phyloP scores from a whole-genome alignment of 2,888 invertebrate species.

The Drosophila aldrichi region DNA sequence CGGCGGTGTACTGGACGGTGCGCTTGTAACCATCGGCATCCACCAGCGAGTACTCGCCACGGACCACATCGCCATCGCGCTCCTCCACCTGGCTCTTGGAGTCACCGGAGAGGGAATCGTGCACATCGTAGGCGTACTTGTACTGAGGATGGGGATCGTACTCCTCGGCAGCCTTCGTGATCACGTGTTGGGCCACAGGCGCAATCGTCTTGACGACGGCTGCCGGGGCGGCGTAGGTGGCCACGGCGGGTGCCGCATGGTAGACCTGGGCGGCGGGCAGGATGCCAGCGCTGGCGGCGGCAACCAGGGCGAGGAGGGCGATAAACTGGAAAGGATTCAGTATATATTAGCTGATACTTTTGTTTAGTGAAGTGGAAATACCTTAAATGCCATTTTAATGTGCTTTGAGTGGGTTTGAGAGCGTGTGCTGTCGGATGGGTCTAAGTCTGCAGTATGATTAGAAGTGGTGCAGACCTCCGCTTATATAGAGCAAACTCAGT shows the following conservation, averaged over 20 bases:
- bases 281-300: conserved; percentile 72
- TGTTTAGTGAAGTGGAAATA: conserved; percentile 23
- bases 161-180: conserved; percentile 73
- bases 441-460: conserved; percentile 63
- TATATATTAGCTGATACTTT: neutral
- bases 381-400: conserved; percentile 81
- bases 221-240: conserved; percentile 54
- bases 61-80: conserved; percentile 84
- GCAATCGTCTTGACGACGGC: conserved; percentile 8
- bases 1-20: conserved; percentile 83
- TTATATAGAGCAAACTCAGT: conserved; percentile 59
- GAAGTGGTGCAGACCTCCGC: conserved; percentile 35
- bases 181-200: conserved; percentile 64
- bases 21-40: conserved; percentile 84
- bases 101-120: conserved; percentile 83
- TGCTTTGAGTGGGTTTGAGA: conserved; percentile 44
- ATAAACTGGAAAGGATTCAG: conserved; percentile 51
- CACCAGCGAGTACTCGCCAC: conserved; percentile 84
- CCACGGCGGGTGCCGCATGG: conserved; percentile 55
- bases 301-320: conserved; percentile 69
- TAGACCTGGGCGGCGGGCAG: conserved; percentile 64
- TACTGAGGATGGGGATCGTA: conserved; percentile 84
- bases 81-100: conserved; percentile 84
- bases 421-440: conserved; percentile 48
- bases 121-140: conserved; percentile 83